These are phyloP conservation scores for Polyodon spathula DNA, from an alignment of 2,113 vertebrate genomes.

Conservation along the genomic window DNA sequence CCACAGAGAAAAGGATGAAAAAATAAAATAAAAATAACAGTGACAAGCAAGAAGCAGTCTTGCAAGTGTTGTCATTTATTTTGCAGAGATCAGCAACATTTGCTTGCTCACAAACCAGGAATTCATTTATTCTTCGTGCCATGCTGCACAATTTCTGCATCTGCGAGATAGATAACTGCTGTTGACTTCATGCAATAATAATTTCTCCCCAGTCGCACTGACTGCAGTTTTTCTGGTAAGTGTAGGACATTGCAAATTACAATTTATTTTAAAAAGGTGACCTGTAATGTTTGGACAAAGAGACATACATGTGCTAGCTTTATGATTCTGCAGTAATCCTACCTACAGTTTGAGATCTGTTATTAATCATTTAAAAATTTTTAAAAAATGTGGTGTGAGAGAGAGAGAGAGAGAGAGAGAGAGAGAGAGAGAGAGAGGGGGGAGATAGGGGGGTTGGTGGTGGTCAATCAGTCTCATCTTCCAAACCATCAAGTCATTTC, in stretches of 20 bases:
- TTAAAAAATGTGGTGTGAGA: too few relatives aligned
- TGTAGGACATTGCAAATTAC: background rate
- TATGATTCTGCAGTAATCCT: too few relatives aligned
- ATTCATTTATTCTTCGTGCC: conserved; percentile 13
- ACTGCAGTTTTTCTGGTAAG: background rate
- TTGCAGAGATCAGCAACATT: conserved; percentile 19
- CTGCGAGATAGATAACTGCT: conserved; percentile 5
- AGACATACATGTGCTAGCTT: too few relatives aligned
- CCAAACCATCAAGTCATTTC: too few relatives aligned
- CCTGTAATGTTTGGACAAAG: too few relatives aligned
- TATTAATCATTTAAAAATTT: too few relatives aligned
- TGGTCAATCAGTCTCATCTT: too few relatives aligned
- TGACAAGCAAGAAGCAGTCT: background rate
- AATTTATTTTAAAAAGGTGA: conserved; percentile 1
- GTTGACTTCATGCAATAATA: conserved; percentile 10
- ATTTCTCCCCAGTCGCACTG: conserved; percentile 2
- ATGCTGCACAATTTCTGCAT: conserved; percentile 4
- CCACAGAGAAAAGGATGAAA: background rate
- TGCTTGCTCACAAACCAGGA: conserved; percentile 3
- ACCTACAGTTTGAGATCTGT: too few relatives aligned
- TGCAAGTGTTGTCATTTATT: conserved; percentile 5
- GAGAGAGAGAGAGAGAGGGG: too few relatives aligned
- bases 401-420: too few relatives aligned
- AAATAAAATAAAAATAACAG: background rate
- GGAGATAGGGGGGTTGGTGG: too few relatives aligned